phyloP scores from a whole-genome alignment of 1,140 invertebrate species.

The Nixonia krombeini region DNA sequence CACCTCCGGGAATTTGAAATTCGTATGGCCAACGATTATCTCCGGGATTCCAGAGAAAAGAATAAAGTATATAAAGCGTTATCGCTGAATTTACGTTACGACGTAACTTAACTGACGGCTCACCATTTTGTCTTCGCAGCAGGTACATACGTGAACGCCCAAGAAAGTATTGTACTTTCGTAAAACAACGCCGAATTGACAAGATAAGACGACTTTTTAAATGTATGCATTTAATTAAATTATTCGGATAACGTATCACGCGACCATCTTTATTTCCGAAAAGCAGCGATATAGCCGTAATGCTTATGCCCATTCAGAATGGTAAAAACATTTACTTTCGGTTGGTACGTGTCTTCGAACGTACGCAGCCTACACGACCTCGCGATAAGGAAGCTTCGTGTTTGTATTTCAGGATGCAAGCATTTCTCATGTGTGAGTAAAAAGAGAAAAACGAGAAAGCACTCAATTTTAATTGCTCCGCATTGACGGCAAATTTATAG shows the following conservation, averaged over 20 bases:
- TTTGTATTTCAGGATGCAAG: background rate
- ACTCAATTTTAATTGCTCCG: slow-evolving; percentile 31
- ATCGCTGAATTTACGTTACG: slow-evolving; percentile 31
- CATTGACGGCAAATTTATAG: slow-evolving; percentile 23
- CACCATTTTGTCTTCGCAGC: slow-evolving; percentile 24
- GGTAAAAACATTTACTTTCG: no score
- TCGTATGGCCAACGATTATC: slow-evolving; percentile 26
- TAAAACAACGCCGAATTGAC: slow-evolving; percentile 18
- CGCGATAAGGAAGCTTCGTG: background rate
- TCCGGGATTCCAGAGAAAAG: slow-evolving; percentile 14
- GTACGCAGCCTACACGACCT: no score
- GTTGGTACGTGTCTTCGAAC: no score
- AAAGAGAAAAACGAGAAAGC: background rate
- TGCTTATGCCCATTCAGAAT: no score
- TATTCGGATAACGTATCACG: slow-evolving; percentile 3
- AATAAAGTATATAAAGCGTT: slow-evolving; percentile 22
- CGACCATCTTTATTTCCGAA: slow-evolving; percentile 10
- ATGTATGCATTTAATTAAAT: slow-evolving; percentile 33
- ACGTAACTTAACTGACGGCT: slow-evolving; percentile 21
- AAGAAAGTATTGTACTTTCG: slow-evolving; percentile 10
- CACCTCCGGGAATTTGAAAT: slow-evolving; percentile 24
- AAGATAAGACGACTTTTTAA: slow-evolving; percentile 21
- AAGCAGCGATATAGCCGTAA: slow-evolving; percentile 17
- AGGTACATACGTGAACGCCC: slow-evolving; percentile 13
- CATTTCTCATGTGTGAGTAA: no score